These are phyloP conservation scores for Pogonocichla stellata DNA, from an alignment of 2,113 vertebrate genomes.

Conservation along the genomic window DNA sequence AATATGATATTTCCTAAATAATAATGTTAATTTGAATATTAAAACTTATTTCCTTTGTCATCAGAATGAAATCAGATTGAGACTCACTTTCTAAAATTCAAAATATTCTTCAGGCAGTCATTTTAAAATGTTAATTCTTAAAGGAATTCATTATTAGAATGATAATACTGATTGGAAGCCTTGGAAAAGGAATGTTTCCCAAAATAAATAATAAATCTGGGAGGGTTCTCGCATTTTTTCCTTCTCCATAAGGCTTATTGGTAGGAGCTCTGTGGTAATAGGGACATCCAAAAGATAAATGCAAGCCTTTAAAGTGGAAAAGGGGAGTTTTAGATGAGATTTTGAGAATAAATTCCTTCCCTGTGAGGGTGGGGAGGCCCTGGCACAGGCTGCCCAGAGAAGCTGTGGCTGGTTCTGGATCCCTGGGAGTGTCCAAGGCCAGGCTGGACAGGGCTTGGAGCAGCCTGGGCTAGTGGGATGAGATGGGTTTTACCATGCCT, in stretches of 20 bases:
- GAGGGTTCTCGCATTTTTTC: neutral
- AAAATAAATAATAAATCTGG: neutral
- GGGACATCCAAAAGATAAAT: neutral
- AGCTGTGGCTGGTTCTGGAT: neutral
- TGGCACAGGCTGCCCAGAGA: neutral
- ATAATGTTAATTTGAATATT: neutral
- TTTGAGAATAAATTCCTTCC: neutral
- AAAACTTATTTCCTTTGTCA: neutral
- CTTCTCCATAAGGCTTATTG: neutral
- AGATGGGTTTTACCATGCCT: neutral
- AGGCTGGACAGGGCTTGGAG: rapidly evolving
- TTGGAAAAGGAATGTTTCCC: neutral
- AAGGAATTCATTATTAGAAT: neutral
- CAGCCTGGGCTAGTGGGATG: rapidly evolving
- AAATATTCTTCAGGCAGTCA: neutral
- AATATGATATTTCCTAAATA: neutral
- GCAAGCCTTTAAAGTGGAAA: neutral
- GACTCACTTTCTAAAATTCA: neutral
- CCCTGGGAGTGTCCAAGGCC: neutral
- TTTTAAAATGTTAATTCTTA: neutral
- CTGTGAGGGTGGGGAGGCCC: neutral
- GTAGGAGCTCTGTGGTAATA: neutral
- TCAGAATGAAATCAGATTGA: neutral
- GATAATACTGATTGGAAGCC: neutral
- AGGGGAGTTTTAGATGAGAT: neutral